Base-by-base conservation (phyloP, 1,140 invertebrate species). In the Neoseiulus cucumeris region DNA sequence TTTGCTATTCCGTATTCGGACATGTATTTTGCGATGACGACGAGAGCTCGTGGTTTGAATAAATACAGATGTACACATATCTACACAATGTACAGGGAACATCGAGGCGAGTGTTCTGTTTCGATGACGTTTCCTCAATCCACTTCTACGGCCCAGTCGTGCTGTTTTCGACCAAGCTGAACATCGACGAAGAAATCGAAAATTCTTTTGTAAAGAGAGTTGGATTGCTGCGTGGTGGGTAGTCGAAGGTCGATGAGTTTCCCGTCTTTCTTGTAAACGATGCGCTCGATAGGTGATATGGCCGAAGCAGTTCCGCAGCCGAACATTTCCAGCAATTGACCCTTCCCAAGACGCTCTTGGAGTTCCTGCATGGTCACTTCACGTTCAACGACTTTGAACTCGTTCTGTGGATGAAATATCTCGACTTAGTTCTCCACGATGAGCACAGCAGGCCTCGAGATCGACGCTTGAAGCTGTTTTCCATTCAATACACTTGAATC, bases 291-390 rank as follows among this genome's bases (percentile, higher is more conserved):
- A 1, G 93, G 93, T 73, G 86, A 91, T 0, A 98, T 84, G 55
- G 92, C 80, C 70, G 88, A 91, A 0, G 93, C 93, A 20, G 93
- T 98, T 64, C 93, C 93, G 55, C 89, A 82, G 45, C 91, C 92
- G 78, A 98, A 98, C 71, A 95, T 80, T 78, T 97, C 92, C 67
- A 93, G 72, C 51, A 97, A 75, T 29, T 33, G 51, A 25, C 22
- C 22, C 9, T 59, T 25, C 22, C 4, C 33, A 20, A 59, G 51
- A 29, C 25, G 51, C 6, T 59, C 51, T 33, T 59, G 51, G 22
- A 59, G 51, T 25, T 59, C 51, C 17, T 25, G 25, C 51, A 59
- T 59, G 25, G 51, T 59, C 51, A 59, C 25, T 25, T 59, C 51
- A 25, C 51, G 51, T 9, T 59, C 51, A 1, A 4, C 14, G 22